phyloP scores from a whole-genome alignment of 2,113 vertebrate species.

The Aphyosemion australe region DNA sequence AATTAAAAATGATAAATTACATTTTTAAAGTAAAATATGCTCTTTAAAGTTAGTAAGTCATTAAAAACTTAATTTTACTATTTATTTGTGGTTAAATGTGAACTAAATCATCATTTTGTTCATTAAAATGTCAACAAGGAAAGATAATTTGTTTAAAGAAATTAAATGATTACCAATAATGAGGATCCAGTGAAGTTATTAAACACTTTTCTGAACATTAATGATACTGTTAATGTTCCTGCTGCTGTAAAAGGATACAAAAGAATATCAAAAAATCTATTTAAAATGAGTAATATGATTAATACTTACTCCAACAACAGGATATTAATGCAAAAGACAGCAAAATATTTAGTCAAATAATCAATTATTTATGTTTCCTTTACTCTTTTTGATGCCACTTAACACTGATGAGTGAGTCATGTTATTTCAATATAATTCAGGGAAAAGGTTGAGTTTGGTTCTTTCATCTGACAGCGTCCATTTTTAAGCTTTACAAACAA shows the following conservation, averaged over 20 bases:
- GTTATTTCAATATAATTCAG: constrained; percentile 46
- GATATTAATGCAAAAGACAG: constrained; percentile 13
- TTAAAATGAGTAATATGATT: not conserved
- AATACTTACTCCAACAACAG: not conserved
- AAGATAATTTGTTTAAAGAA: not conserved
- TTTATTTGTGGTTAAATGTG: not conserved
- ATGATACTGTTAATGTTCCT: not conserved
- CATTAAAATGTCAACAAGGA: not conserved
- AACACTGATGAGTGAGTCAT: constrained; percentile 34
- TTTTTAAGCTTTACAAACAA: too few relatives aligned
- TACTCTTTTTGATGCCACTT: constrained; percentile 5
- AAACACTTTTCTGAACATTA: not conserved
- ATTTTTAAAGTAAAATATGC: not conserved
- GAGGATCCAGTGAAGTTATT: not conserved
- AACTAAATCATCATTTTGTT: not conserved
- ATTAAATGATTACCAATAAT: not conserved
- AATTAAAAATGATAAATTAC: not conserved
- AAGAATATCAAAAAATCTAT: not conserved
- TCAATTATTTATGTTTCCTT: constrained; percentile 23
- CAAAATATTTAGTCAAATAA: constrained; percentile 1
- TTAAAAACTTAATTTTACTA: not conserved
- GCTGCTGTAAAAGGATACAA: too few relatives aligned
- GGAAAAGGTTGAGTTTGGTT: constrained; percentile 20
- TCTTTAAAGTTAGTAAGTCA: not conserved
- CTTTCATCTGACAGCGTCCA: too few relatives aligned